A percentile compares a stretch with the other conserved stretches of the same genome.
Evolutionary conservation across 2,888 invertebrate species (phyloP).

Genomic region (Aricia artaxerxes): DNA sequence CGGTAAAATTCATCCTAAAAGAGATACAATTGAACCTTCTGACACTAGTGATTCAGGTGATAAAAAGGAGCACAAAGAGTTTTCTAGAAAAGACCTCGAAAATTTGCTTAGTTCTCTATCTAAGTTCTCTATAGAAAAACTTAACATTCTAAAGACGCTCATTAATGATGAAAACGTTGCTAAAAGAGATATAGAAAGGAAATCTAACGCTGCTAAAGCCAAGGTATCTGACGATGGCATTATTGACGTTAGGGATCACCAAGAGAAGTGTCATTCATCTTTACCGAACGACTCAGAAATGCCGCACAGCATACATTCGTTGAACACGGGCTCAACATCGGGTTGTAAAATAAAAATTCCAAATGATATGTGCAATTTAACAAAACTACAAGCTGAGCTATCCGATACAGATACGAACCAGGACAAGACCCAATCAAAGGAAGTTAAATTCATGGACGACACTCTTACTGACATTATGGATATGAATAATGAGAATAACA

Average conservation of each 20-base stretch:
- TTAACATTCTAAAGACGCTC: conserved; percentile 62
- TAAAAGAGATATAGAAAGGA: conserved; percentile 74
- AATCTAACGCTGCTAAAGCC: conserved; percentile 66
- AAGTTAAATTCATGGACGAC: conserved; percentile 44
- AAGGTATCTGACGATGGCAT: conserved; percentile 58
- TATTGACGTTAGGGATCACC: conserved; percentile 61
- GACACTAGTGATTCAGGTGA: conserved; percentile 67
- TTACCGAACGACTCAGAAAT: neutral
- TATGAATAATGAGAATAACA: conserved; percentile 60
- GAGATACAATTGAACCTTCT: conserved; percentile 39
- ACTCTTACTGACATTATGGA: conserved; percentile 46
- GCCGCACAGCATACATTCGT: neutral
- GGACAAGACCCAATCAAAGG: conserved; percentile 43
- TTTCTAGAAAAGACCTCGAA: conserved; percentile 63
- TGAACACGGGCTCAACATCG: neutral
- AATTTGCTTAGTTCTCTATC: conserved; percentile 64
- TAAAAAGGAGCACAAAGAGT: conserved; percentile 64
- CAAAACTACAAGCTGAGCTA: conserved; percentile 11
- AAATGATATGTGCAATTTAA: neutral
- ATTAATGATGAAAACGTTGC: conserved; percentile 56
- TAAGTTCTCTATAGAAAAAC: conserved; percentile 56
- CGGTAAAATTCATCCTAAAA: conserved; percentile 35
- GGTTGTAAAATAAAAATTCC: neutral
- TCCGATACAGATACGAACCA: conserved; percentile 42
- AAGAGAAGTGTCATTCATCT: conserved; percentile 48